Base-by-base conservation (phyloP, 2,888 invertebrate species). In the Chelonus formosanus region DNA sequence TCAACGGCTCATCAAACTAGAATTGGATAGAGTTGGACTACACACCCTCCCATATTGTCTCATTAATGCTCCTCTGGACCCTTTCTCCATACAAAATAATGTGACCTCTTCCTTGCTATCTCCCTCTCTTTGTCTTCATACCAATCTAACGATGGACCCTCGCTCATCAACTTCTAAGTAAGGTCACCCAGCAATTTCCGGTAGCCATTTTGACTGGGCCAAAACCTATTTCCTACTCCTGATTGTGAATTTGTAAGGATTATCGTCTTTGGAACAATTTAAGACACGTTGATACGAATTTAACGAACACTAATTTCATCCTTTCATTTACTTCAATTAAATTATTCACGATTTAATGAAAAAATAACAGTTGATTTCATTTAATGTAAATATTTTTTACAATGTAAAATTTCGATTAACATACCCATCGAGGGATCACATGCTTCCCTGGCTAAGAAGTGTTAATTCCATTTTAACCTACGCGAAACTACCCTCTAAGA, bases 111-210 rank as follows among this genome's bases (percentile, higher is more conserved):
- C 40, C n/a, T 40, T 8, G 35, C 48, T 56, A 45, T 40, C 50
- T 40, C 57, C 54, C 32, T 47, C 40, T 45, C 50, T 47, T 54
- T 65, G n/a, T 60, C 65, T 55, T 40, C 31, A 36, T 66, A 52
- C 43, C 40, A 50, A 53, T 48, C 56, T 50, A 60, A 61, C 56
- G 61, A 52, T 52, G n/a, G 34, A 61, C 61, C 66, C 54, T 50
- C 63, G 53, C 35, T 44, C 60, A 66, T 74, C 71, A 74, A 74
- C 73, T 77, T 75, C 78, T 78, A 80, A 79, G 78, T 80, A 81
- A 82, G 81, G 80, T 81, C 83, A 81, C 78, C 80, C 77, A 79
- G 82, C 79, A 83, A 83, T 83, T 83, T 83, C 82, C 82, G 81
- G 81, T 78, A 77, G 80, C 81, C 82, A 81, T 82, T 78, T 82